These are phyloP conservation scores for Cheilosia soror DNA, from an alignment of 2,888 invertebrate species.

Conservation along the genomic window DNA sequence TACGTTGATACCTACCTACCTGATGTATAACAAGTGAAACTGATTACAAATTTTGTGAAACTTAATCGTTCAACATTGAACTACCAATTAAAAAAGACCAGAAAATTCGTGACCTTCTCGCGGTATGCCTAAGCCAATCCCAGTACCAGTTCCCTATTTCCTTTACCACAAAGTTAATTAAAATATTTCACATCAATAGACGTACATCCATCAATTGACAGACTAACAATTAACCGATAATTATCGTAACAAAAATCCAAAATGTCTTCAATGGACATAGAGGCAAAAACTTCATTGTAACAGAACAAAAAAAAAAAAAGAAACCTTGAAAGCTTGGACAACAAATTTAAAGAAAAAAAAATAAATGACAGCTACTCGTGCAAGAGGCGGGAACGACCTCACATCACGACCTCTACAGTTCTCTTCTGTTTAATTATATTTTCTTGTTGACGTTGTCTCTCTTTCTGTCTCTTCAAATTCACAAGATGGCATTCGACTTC, in stretches of 20 bases:
- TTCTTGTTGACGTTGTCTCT: slow-evolving; percentile 5
- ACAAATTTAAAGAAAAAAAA: slow-evolving; percentile 31
- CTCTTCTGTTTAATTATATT: slow-evolving; percentile 7
- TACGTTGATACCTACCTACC: too few species aligned
- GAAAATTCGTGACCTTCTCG: slow-evolving; percentile 58
- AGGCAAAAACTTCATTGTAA: slow-evolving; percentile 35
- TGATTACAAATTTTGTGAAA: too few species aligned
- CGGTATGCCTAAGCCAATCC: slow-evolving; percentile 25
- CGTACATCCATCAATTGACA: slow-evolving; percentile 67
- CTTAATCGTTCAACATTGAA: not conserved
- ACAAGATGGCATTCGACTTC: slow-evolving; percentile 60
- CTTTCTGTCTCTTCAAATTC: slow-evolving; percentile 53
- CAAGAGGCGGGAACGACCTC: slow-evolving; percentile 72
- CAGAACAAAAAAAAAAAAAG: not conserved
- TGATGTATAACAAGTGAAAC: too few species aligned
- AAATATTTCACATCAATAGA: slow-evolving; percentile 57
- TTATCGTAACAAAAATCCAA: slow-evolving; percentile 63
- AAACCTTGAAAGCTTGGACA: slow-evolving; percentile 59
- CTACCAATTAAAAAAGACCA: slow-evolving; percentile 49
- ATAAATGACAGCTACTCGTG: slow-evolving; percentile 58
- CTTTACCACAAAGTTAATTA: slow-evolving; percentile 44
- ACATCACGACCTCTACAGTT: slow-evolving; percentile 69
- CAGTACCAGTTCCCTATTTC: slow-evolving; percentile 15
- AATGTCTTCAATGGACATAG: slow-evolving; percentile 43
- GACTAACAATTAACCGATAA: slow-evolving; percentile 66